These are phyloP conservation scores for Ptychobarbus kaznakovi DNA, from an alignment of 2,797 vertebrate genomes.

Conservation along the genomic window DNA sequence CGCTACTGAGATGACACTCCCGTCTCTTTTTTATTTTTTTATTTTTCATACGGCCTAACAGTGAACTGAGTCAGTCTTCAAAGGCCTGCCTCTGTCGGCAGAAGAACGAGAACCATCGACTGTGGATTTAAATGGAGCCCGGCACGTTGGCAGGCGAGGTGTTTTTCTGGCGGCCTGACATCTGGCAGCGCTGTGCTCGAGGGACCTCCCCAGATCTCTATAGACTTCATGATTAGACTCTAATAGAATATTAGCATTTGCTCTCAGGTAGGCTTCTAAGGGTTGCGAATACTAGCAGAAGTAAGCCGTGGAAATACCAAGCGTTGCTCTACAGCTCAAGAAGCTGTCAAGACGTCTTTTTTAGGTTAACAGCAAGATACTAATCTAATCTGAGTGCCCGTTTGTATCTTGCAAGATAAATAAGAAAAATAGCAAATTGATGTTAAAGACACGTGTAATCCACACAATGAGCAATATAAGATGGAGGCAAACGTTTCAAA, in stretches of 20 bases:
- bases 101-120: constrained; percentile 68
- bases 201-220: constrained; percentile 80
- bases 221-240: constrained; percentile 85
- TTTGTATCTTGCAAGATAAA: constrained; percentile 23
- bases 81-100: constrained; percentile 69
- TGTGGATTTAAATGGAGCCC: constrained; percentile 81
- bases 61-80: constrained; percentile 71
- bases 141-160: constrained; percentile 78
- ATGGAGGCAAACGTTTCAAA: constrained; percentile 47
- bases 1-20: constrained; percentile 64
- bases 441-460: constrained; percentile 18
- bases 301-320: constrained; percentile 65
- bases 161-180: constrained; percentile 81
- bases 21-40: constrained; percentile 48
- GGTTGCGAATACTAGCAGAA: constrained; percentile 77
- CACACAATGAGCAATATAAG: background rate
- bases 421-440: background rate
- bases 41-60: constrained; percentile 59
- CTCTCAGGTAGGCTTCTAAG: constrained; percentile 84
- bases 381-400: background rate
- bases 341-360: constrained; percentile 23
- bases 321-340: constrained; percentile 1
- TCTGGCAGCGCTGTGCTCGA: constrained; percentile 76
- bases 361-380: constrained; percentile 13
- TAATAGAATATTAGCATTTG: constrained; percentile 92